Evolutionary conservation across 2,888 invertebrate genomes (phyloP).

Genomic region (Drosophila tripunctata): DNA sequence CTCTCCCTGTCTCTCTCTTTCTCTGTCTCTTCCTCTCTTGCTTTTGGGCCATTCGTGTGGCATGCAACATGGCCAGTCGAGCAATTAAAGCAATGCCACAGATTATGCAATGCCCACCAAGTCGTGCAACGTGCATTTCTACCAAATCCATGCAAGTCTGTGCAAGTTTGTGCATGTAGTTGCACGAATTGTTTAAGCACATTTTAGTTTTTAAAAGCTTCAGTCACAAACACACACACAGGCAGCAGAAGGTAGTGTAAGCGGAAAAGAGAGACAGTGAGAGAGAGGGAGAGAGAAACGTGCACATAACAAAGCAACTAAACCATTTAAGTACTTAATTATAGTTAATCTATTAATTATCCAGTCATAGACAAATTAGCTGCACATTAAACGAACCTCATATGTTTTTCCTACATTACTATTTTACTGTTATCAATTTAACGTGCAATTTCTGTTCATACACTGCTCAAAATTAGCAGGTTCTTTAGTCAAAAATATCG

Average conservation of each 20-base stretch:
- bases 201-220: background rate
- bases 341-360: conserved; percentile 30
- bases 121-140: conserved; percentile 47
- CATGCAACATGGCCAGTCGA: conserved; percentile 61
- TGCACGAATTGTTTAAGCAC: conserved; percentile 15
- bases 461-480: no score
- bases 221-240: background rate
- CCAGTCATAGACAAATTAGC: background rate
- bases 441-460: no score
- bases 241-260: no score
- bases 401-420: background rate
- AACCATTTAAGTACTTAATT: conserved; percentile 49
- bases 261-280: background rate
- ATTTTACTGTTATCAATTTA: no score
- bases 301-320: conserved; percentile 14
- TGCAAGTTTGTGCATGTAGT: conserved; percentile 3
- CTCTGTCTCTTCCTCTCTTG: background rate
- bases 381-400: background rate
- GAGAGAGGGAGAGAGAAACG: background rate
- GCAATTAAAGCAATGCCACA: conserved; percentile 57
- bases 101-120: conserved; percentile 52
- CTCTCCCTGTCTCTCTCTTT: background rate
- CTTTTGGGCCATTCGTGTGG: conserved; percentile 57
- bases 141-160: background rate
- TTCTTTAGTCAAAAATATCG: no score